Base-by-base conservation (phyloP, 1,140 invertebrate genomes). In the Anastrepha ludens region DNA sequence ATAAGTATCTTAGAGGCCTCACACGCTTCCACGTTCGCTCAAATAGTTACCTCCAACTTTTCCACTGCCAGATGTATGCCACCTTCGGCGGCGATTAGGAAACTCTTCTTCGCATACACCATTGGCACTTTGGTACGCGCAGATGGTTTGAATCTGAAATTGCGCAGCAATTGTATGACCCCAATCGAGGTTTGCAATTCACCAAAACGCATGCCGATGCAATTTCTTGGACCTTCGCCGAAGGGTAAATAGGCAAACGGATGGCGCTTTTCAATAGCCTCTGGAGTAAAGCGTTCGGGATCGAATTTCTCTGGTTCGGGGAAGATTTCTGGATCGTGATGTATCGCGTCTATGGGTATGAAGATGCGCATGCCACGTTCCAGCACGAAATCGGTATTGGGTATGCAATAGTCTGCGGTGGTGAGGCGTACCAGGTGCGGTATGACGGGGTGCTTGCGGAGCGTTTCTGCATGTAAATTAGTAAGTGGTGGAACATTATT, bases 221-320 rank as follows among this genome's bases (percentile, higher is more conserved):
- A 95, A 87, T 93, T 94, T 7, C 94, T 90, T 0, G 93, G 93
- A 13, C 95, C 95, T 58, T 91, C 90, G 1, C 93, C 93, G 94
- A 96, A 87, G 2, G 95, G 95, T 50, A 95, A 90, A 89, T 94
- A 96, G 1, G 93, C 91, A 87, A 92, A 94, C 0, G 94, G 94
- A 88, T 93, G 91, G 39, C 93, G 91, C 44, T 92, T 89, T 7
- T 89, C 89, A 86, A 94, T 93, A 47, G 93, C 90, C 65, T 96
- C 95, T 3, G 94, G 93, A 0, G 93, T 90, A 90, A 97, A 97
- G 89, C 96, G 92, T 41, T 96, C 95, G 0, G 96, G 96, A 91
- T 96, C 94, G 88, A 96, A 97, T 9, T 90, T 91, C 3, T 96
- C 94, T 5, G 96, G 96, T 88, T 97, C 92, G 2, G 96, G 94